These are phyloP conservation scores for Loriculus beryllinus DNA, from an alignment of 2,797 vertebrate genomes.

Conservation along the genomic window DNA sequence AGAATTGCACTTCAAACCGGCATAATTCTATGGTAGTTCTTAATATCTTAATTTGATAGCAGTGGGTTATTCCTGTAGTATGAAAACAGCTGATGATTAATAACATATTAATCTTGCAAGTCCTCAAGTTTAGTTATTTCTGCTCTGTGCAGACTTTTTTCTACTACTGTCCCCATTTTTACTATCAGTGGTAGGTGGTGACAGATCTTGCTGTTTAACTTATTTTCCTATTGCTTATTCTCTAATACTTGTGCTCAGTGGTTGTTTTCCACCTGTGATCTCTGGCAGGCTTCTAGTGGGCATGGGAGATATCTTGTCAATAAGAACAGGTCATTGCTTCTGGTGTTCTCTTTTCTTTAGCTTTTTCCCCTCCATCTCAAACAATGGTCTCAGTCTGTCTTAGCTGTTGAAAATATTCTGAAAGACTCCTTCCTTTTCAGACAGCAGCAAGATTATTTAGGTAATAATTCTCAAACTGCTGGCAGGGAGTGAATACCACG, in stretches of 20 bases:
- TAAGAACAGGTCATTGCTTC: neutral
- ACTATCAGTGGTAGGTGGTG: neutral
- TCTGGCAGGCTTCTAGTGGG: neutral
- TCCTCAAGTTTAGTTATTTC: neutral
- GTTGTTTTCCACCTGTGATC: neutral
- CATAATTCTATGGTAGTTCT: neutral
- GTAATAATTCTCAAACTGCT: neutral
- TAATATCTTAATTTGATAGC: neutral
- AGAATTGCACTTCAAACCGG: neutral
- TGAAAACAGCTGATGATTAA: neutral
- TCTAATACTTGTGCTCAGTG: neutral
- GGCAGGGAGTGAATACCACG: neutral
- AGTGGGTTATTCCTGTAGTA: neutral
- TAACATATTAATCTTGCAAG: neutral
- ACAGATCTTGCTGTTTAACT: neutral
- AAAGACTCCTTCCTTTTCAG: neutral
- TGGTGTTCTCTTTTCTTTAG: neutral
- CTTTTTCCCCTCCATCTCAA: neutral
- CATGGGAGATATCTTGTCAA: neutral
- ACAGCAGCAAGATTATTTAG: neutral
- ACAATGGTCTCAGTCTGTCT: neutral
- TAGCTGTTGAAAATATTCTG: neutral
- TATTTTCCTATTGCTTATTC: neutral
- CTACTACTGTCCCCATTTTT: neutral
- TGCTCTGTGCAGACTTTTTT: neutral